phyloP scores from a whole-genome alignment of 2,888 invertebrate species.

The Neoscelio sp. region DNA sequence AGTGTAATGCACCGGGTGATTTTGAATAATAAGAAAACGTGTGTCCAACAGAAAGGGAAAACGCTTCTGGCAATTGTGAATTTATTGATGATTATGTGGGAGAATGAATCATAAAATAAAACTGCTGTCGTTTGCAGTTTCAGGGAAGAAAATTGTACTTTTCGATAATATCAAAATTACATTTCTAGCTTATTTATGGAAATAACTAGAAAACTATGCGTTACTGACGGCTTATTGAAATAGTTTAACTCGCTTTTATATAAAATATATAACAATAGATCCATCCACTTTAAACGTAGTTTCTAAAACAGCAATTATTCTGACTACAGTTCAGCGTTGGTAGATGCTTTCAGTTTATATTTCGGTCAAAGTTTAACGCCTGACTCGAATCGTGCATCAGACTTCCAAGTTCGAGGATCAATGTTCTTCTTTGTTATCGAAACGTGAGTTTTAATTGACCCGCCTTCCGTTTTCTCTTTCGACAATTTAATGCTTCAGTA shows the following conservation, averaged over 20 bases:
- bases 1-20: no score
- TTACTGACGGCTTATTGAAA: conserved; percentile 13
- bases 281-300: conserved; percentile 48
- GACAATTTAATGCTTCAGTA: conserved; percentile 47
- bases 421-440: conserved; percentile 63
- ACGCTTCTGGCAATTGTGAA: no score
- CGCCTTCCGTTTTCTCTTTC: conserved; percentile 68
- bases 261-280: conserved; percentile 34
- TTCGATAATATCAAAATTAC: background rate
- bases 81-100: no score
- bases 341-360: conserved; percentile 59
- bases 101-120: no score
- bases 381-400: conserved; percentile 58
- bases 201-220: conserved; percentile 13
- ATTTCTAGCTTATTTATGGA: background rate
- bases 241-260: conserved; percentile 15
- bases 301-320: conserved; percentile 60
- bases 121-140: no score
- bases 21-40: no score
- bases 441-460: conserved; percentile 77
- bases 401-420: conserved; percentile 61
- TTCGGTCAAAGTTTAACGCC: conserved; percentile 60
- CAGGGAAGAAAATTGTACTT: no score
- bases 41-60: no score
- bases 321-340: conserved; percentile 25